Conservation (phyloP, 2,797 vertebrate genomes). For the Sebastes cheni region DNA sequence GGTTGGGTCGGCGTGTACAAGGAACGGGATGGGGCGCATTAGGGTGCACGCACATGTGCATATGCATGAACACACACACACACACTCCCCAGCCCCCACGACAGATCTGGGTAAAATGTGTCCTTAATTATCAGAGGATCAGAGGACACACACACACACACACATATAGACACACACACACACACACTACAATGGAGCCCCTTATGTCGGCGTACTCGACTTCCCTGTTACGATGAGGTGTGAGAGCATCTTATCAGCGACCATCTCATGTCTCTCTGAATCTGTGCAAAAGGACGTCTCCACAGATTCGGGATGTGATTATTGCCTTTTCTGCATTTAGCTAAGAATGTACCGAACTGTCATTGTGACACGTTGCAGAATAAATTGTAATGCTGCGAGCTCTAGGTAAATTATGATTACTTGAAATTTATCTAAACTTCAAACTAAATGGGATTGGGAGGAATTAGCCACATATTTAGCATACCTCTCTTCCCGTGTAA, state of each 20-base stretch:
- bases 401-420: conserved; percentile 16
- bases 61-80: background rate
- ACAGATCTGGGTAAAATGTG: conserved; percentile 72
- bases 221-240: conserved; percentile 53
- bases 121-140: conserved; percentile 81
- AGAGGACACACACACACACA: conserved; percentile 54
- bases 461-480: conserved; percentile 51
- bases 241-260: conserved; percentile 50
- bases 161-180: conserved; percentile 24
- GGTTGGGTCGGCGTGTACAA: conserved; percentile 64
- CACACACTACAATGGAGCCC: conserved; percentile 61
- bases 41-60: conserved; percentile 18
- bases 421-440: conserved; percentile 20
- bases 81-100: conserved; percentile 30
- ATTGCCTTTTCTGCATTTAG: background rate
- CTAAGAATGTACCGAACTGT: background rate
- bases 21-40: conserved; percentile 56
- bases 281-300: background rate
- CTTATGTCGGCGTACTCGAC: conserved; percentile 60
- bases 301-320: conserved; percentile 4
- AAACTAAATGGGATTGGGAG: conserved; percentile 9
- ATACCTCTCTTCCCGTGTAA: conserved; percentile 60
- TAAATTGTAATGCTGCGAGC: background rate
- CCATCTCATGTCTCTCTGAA: conserved; percentile 37
- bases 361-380: background rate